A percentile compares a stretch with the other conserved stretches of the same genome.
Evolutionary conservation across 2,888 invertebrate species (phyloP).

Genomic region (Parelbella ahira): DNA sequence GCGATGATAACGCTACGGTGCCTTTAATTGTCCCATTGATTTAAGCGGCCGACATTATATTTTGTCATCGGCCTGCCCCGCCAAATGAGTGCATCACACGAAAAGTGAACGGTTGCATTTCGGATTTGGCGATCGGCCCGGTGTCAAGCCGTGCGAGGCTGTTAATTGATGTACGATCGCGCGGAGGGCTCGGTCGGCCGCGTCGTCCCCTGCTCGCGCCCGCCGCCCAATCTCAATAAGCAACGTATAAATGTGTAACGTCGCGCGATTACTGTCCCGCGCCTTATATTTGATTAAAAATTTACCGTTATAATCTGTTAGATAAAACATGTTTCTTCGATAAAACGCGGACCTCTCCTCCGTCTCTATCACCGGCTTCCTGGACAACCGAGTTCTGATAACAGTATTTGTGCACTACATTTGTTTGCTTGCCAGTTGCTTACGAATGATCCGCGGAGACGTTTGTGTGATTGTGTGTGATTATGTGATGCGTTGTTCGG

Average conservation of each 20-base stretch:
- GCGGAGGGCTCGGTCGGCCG: constrained; percentile 24
- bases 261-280: constrained; percentile 33
- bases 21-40: constrained; percentile 27
- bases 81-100: constrained; percentile 25
- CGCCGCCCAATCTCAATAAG: constrained; percentile 23
- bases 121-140: constrained; percentile 34
- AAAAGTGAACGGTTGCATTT: constrained; percentile 31
- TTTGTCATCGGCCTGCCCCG: constrained; percentile 2
- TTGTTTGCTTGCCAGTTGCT: constrained; percentile 33
- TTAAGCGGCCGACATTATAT: constrained; percentile 2
- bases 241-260: constrained; percentile 31
- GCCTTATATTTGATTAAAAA: constrained; percentile 36
- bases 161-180: constrained; percentile 30
- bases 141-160: constrained; percentile 27
- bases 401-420: constrained; percentile 34
- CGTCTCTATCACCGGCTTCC: constrained; percentile 32
- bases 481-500: constrained; percentile 32
- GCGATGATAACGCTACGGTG: constrained; percentile 18
- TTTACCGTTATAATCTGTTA: constrained; percentile 38
- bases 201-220: constrained; percentile 15
- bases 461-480: constrained; percentile 29
- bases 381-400: constrained; percentile 35
- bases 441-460: constrained; percentile 30
- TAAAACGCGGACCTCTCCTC: constrained; percentile 33
- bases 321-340: constrained; percentile 37